Base-by-base conservation (phyloP, 2,113 vertebrate genomes). In the Puffinus mauretanicus region DNA sequence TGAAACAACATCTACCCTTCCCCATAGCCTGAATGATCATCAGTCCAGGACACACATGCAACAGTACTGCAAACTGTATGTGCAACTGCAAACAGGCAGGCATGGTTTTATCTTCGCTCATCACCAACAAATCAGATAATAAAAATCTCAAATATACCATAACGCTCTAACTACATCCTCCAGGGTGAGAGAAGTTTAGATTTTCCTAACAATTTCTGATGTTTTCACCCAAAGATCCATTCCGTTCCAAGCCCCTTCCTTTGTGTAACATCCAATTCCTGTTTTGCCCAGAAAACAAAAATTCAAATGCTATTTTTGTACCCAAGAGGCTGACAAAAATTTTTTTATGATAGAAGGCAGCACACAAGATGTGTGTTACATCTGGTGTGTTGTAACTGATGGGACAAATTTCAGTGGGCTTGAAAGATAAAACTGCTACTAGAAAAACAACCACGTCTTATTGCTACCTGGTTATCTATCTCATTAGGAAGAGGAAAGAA, bases 171-270 rank as follows among this genome's bases (percentile, higher is more conserved):
- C 24, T 29, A 25, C 24, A 73, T 16, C 6, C 16, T 65, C 34
- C 21, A 46, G 15, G 21, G 32, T 7, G 18, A 77, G 10, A 69
- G 17, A 32, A 18, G 9, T 51, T 82, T 6, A 19, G 18, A 20
- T 75, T 89, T 78, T 89, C 40, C 67, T 47, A 77, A 46, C 18
- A 21, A 24, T 42, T 94, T 83, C 80, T 69, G 16, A 30, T 46
- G 16, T 78, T 94, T 79, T 79, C 38, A 79, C 5, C 6, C 9
- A 19, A 71, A 93, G 60, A 84, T 27, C 38, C 12, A 22, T 75
- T 78, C 19, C 0, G 0, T 24, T 71, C 11, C 66, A 67, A 90
- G 54, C 1, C 0, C 32, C 24, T 36, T 73, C 27, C 14, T 82
- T 89, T 38, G 18, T 67, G 44, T 30, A 60, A 79, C 14, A 47